Evolutionary conservation across 2,888 invertebrate genomes (phyloP).

Genomic region (Trachelus iudaicus): DNA sequence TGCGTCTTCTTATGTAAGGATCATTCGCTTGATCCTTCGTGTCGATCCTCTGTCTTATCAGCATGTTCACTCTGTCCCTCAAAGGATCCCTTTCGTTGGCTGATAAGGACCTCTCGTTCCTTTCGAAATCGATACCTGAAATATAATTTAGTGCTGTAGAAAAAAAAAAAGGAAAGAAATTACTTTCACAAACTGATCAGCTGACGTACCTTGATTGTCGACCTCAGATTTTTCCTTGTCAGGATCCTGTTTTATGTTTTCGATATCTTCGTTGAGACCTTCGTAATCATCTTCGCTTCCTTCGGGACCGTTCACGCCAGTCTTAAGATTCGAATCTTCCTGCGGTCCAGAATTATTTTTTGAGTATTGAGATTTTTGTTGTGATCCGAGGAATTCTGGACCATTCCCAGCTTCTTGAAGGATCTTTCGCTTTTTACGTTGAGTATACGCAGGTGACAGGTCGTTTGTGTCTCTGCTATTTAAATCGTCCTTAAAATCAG

Average conservation of each 20-base stretch:
- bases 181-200: background rate
- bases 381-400: background rate
- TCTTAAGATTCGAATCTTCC: background rate
- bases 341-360: background rate
- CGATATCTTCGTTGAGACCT: conserved; percentile 11
- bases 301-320: background rate
- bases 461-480: background rate
- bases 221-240: conserved; percentile 23
- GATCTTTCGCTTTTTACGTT: background rate
- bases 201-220: conserved; percentile 8
- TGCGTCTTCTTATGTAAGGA: conserved; percentile 19
- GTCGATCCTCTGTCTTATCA: conserved; percentile 33
- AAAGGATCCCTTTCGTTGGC: conserved; percentile 12
- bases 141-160: background rate
- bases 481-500: background rate
- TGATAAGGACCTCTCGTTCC: conserved; percentile 9
- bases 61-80: conserved; percentile 34
- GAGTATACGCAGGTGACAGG: background rate
- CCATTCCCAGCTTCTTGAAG: background rate
- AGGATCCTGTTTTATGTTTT: conserved; percentile 1
- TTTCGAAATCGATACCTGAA: conserved; percentile 1
- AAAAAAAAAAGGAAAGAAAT: background rate
- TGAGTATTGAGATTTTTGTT: background rate
- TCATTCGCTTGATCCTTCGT: conserved; percentile 12
- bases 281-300: conserved; percentile 9